phyloP scores from a whole-genome alignment of 2,113 vertebrate species.

The Pollimyrus isidori region DNA sequence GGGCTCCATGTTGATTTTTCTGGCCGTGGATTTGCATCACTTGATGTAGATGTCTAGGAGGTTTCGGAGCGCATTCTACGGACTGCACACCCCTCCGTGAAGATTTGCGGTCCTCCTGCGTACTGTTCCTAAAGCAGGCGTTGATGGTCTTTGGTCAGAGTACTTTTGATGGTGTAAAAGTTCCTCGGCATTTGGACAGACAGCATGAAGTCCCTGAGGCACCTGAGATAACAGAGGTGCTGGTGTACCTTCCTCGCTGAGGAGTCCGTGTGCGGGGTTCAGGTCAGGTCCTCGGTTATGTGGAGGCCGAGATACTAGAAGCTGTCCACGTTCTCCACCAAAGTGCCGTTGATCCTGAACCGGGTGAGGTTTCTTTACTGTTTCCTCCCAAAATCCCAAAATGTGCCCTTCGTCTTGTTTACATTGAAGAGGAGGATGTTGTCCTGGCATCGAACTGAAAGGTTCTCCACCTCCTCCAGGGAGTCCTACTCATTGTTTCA shows the following conservation, averaged over 20 bases:
- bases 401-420: background rate
- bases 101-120: background rate
- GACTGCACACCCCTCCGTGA: background rate
- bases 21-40: background rate
- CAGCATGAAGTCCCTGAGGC: background rate
- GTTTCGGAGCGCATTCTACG: background rate
- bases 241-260: background rate
- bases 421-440: background rate
- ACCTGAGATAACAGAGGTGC: background rate
- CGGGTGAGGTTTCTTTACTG: background rate
- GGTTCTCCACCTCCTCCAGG: background rate
- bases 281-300: background rate
- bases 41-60: background rate
- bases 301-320: background rate
- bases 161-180: background rate
- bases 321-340: background rate
- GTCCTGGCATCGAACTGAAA: background rate
- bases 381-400: background rate
- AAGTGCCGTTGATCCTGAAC: background rate
- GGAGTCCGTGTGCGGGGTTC: background rate
- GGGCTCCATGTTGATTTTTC: background rate
- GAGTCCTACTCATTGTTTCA: background rate
- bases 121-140: background rate
- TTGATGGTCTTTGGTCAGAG: background rate
- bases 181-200: background rate